phyloP scores from a whole-genome alignment of 2,797 vertebrate genomes.

The Hippoglossus hippoglossus region DNA sequence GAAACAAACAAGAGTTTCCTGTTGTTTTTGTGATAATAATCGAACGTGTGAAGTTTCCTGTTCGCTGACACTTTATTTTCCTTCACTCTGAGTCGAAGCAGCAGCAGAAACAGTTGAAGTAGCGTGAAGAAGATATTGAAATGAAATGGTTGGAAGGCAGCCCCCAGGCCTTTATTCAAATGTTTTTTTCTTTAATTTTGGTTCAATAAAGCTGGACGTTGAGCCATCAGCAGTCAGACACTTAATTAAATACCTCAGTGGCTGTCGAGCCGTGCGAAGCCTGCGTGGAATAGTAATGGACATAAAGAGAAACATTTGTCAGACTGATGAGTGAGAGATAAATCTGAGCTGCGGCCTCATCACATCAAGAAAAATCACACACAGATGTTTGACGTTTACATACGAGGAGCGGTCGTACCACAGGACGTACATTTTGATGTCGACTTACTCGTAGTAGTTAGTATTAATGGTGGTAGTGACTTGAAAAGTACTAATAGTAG shows the following conservation, averaged over 20 bases:
- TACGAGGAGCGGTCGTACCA: no score
- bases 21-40: slow-evolving; percentile 16
- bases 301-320: no score
- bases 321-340: slow-evolving; percentile 72
- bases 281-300: slow-evolving; percentile 78
- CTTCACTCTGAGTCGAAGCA: slow-evolving; percentile 47
- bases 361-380: no score
- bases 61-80: slow-evolving; percentile 28
- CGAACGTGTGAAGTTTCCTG: slow-evolving; percentile 19
- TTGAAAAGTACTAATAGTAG: no score
- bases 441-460: no score
- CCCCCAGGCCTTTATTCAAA: slow-evolving; percentile 83
- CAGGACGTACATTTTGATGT: no score
- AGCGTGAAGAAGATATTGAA: slow-evolving; percentile 76
- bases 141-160: slow-evolving; percentile 71
- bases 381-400: no score
- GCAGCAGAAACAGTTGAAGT: no score
- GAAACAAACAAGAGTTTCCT: not conserved
- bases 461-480: no score
- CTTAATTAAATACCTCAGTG: slow-evolving; percentile 82
- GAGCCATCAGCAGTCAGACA: slow-evolving; percentile 75
- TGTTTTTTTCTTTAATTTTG: slow-evolving; percentile 75
- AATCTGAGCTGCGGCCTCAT: slow-evolving; percentile 38
- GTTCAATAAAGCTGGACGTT: slow-evolving; percentile 80
- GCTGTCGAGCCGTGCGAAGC: slow-evolving; percentile 40